Conservation (phyloP, 2,888 invertebrate genomes). For the Lasioglossum pauxillum region DNA sequence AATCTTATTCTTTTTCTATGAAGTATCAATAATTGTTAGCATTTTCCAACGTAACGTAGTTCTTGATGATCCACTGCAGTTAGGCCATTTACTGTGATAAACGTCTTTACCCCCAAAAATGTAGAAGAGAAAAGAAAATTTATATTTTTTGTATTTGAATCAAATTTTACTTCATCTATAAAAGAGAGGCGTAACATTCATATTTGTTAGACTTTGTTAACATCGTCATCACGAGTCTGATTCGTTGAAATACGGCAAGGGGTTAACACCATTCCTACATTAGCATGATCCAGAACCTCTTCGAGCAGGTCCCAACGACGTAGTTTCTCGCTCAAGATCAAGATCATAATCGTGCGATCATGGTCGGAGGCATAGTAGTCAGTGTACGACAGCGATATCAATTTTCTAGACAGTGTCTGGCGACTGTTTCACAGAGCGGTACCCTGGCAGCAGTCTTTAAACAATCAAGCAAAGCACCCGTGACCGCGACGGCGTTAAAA, state of each 20-base stretch:
- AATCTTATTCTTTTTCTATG: background rate
- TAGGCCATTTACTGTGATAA: background rate
- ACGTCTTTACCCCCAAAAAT: too few relatives aligned
- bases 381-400: background rate
- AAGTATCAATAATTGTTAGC: background rate
- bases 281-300: background rate
- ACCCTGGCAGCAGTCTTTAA: conserved; percentile 5
- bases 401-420: background rate
- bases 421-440: background rate
- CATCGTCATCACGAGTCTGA: too few relatives aligned
- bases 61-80: background rate
- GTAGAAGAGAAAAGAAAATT: too few relatives aligned
- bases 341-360: background rate
- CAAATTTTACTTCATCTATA: too few relatives aligned
- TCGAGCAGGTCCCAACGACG: background rate
- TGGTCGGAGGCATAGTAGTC: background rate
- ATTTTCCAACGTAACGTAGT: background rate
- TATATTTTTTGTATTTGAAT: too few relatives aligned
- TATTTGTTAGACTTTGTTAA: too few relatives aligned
- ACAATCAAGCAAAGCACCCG: background rate
- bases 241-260: too few relatives aligned
- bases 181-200: too few relatives aligned
- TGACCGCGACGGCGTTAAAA: conserved; percentile 9
- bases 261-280: background rate
- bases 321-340: background rate